phyloP scores from a whole-genome alignment of 2,888 invertebrate genomes.

The Palloptera scutellata region DNA sequence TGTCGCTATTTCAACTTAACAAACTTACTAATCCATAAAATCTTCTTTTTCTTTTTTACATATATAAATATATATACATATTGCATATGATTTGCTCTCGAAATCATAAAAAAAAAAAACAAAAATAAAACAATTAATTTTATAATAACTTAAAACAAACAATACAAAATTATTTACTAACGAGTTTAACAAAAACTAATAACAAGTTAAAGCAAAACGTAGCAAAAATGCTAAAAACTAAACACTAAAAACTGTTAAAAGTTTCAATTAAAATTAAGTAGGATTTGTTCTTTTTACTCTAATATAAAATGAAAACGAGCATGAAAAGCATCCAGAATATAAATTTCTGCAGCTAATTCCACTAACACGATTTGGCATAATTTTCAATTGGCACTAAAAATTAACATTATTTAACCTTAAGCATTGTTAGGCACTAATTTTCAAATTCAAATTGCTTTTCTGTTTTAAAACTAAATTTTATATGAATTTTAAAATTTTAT shows the following conservation, averaged over 20 bases:
- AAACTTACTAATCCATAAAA: constrained; percentile 64
- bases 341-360: no score
- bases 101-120: constrained; percentile 31
- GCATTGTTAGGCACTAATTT: no score
- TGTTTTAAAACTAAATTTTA: no score
- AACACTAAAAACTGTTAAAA: constrained; percentile 26
- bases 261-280: no score
- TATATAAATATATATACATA: background rate
- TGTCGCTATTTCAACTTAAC: constrained; percentile 63
- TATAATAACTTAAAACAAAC: constrained; percentile 22
- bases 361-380: no score
- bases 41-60: constrained; percentile 56
- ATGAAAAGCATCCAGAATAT: no score
- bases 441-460: no score
- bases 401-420: no score
- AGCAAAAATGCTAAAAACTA: constrained; percentile 17
- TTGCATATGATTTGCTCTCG: constrained; percentile 51
- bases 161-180: constrained; percentile 15
- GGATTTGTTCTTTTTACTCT: background rate
- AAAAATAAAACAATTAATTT: constrained; percentile 6
- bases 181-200: background rate
- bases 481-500: no score
- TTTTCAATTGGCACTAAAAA: no score
- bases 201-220: background rate
- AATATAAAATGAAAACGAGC: constrained; percentile 10